Evolutionary conservation across 2,888 invertebrate species (phyloP), one percentile per base, ranked within the genome.

Genomic region (Tetranychus truncatus): DNA sequence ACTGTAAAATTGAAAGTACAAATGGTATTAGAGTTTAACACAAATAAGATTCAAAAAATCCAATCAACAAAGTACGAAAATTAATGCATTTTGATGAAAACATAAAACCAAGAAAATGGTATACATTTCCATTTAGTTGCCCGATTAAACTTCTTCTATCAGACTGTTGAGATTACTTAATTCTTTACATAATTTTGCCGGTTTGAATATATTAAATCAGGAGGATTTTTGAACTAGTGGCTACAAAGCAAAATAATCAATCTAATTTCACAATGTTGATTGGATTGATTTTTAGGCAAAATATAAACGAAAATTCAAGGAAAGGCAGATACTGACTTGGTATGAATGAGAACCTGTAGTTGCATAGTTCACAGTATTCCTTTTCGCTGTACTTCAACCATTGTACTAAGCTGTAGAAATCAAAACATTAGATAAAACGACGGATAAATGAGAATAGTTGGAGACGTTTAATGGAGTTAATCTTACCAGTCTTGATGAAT

Each of bases 321-420:
- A 55, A 15, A 46, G 1, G 1, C 9, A 46, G n/a, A 8, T n/a
- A 67, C 9, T 82, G 83, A 86, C 85, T 97, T 45, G 99, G 99
- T 81, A 94, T 95, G 82, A 99, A 99, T 5, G 95, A 93, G 84
- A 97, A 99, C 77, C 93, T 88, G 84, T 99, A 92, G 77, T 95
- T 93, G 83, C 97, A 99, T 78, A 99, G 84, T 84, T 99, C 99
- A 85, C 99, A 99, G 82, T 93, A 95, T 83, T 99, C 97, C 85
- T 97, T 97, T 80, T 95, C 88, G 78, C 95, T 96, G 83, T 99
- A 97, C 78, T 95, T 89, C 88, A 99, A 91, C 99, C 99, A 99
- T 85, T 99, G 96, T 81, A 95, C 90, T 78, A 99, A 86, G 84
- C 97, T 85, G 79, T 15, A 34, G 15, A 45, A 44, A 73, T 18